Base-by-base conservation (phyloP, 2,797 vertebrate species). In the Lindbergichthys nudifrons region DNA sequence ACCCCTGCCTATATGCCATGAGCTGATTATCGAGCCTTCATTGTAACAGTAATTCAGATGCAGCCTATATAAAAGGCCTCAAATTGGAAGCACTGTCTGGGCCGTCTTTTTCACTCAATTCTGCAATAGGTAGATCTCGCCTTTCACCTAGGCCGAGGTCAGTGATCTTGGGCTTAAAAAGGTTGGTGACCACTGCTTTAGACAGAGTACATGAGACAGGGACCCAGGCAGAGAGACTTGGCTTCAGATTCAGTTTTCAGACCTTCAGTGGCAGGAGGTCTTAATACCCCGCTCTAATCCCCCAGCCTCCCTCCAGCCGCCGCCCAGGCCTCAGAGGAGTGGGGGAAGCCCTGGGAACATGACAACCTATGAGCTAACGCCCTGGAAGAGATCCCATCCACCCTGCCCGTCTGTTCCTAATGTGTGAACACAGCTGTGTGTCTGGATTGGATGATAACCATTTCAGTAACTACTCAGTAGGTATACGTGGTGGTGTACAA, bases 341-440 rank as follows among this genome's bases (percentile, higher is more conserved):
- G 88, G 79, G 91, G 83, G 87, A 89, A 91, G 87, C 87, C 88
- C 85, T 88, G 88, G 87, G 84, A 91, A 89, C 77, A 89, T 75
- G 81, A 80, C 82, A 84, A 84, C 74, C 83, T 71, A 83, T 82
- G 83, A 87, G 84, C 86, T 89, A 84, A 85, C 79, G 67, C 59
- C 56, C 74, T 90, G 89, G 85, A 89, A 73, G 72, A 74, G 65
- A 85, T 88, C 83, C 83, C 80, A 76, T 82, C 67, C 52, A 56
- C 66, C 65, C 86, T 45, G 47, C 65, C 60, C 15, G 62, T 54
- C 72, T 71, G 68, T 52, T 81, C 69, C 56, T 59, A 45, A 80
- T 48, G 59, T 89, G 80, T 83, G 75, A 86, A 84, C 52, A 30
- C 86, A 88, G 78, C 77, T 83, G 81, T 77, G 62, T 16, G 69